phyloP scores from a whole-genome alignment of 2,888 invertebrate genomes.

The Charanyca ferruginea region DNA sequence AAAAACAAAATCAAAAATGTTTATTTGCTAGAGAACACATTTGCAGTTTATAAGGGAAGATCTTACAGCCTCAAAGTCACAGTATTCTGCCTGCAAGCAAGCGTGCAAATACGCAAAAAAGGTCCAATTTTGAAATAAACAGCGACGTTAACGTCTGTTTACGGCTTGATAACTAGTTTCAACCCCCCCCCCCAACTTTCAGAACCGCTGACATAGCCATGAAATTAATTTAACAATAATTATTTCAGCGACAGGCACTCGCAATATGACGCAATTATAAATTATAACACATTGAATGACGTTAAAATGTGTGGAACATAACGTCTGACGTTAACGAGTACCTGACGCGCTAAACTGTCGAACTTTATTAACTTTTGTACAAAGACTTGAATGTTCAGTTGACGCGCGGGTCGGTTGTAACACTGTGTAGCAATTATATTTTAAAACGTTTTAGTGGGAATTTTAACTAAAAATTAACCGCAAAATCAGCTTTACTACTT shows the following conservation, averaged over 20 bases:
- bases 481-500: no score
- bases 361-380: conserved; percentile 36
- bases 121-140: no score
- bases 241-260: conserved; percentile 22
- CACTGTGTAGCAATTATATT: not conserved
- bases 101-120: no score
- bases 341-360: conserved; percentile 42
- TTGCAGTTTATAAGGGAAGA: no score
- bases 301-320: conserved; percentile 25
- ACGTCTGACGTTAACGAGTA: conserved; percentile 10
- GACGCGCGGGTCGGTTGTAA: conserved; percentile 9
- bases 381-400: conserved; percentile 11
- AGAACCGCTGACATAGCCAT: not conserved
- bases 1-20: no score
- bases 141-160: no score
- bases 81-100: no score
- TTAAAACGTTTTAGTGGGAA: not conserved
- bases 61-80: no score
- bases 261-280: conserved; percentile 39
- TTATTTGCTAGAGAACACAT: no score
- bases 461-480: no score
- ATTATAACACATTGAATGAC: conserved; percentile 34
- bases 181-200: not conserved
- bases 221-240: conserved; percentile 45
- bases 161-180: no score